Evolutionary conservation across 2,113 vertebrate species (phyloP).

Genomic region (Eudorcas thomsonii): DNA sequence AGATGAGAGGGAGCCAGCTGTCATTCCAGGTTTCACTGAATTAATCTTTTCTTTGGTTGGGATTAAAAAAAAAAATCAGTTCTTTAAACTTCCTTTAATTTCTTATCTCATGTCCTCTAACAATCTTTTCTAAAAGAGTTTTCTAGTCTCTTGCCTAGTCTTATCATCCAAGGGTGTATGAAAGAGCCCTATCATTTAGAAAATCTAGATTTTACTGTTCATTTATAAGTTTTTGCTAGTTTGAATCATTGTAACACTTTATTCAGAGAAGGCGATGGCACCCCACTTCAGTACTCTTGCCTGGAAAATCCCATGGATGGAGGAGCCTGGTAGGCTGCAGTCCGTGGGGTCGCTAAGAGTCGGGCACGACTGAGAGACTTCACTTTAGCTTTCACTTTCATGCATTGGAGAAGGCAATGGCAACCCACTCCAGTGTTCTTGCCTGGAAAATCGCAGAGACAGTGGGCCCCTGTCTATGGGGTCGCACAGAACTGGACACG

Average conservation of each 20-base stretch:
- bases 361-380: too few relatives aligned
- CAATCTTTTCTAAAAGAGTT: neutral
- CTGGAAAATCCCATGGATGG: too few relatives aligned
- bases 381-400: too few relatives aligned
- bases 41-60: neutral
- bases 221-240: neutral
- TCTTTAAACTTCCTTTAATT: neutral
- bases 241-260: neutral
- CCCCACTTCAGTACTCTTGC: too few relatives aligned
- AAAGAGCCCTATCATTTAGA: neutral
- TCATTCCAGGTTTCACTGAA: neutral
- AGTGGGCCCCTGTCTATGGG: too few relatives aligned
- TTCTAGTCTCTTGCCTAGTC: neutral
- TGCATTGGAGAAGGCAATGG: too few relatives aligned
- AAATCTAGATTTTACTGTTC: neutral
- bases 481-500: too few relatives aligned
- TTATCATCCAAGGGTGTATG: neutral
- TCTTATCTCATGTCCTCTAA: neutral
- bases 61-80: neutral
- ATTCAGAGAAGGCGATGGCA: too few relatives aligned
- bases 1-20: neutral
- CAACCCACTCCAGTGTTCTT: too few relatives aligned
- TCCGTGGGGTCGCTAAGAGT: too few relatives aligned
- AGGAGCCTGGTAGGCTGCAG: too few relatives aligned
- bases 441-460: too few relatives aligned